A percentile compares a stretch with the other conserved stretches of the same genome.
Conservation (phyloP, 2,797 vertebrate species). For the Petrocephalus schoutedeni region DNA sequence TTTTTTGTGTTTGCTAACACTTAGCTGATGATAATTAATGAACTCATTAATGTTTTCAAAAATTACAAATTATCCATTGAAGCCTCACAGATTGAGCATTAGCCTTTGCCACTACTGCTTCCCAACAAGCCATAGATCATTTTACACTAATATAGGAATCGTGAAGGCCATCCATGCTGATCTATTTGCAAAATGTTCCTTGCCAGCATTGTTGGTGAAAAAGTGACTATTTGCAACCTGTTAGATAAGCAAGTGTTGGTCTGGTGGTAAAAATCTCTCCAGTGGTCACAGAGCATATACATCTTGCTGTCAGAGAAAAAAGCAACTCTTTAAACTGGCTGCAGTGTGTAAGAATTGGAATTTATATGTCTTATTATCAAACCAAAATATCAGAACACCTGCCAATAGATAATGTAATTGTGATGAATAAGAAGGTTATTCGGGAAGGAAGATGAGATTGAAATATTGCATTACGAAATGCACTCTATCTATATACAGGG, state of each 20-base stretch:
- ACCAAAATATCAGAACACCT: conserved; percentile 75
- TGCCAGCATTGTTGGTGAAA: conserved; percentile 63
- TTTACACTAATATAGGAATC: conserved; percentile 72
- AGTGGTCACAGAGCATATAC: conserved; percentile 60
- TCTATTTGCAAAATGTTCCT: conserved; percentile 68
- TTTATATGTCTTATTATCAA: conserved; percentile 78
- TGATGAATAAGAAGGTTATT: conserved; percentile 51
- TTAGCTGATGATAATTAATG: conserved; percentile 55
- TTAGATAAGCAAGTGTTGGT: conserved; percentile 65
- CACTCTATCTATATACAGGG: conserved; percentile 8
- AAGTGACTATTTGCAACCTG: conserved; percentile 66
- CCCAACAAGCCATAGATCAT: conserved; percentile 70
- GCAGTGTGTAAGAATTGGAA: conserved; percentile 75
- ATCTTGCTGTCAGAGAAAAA: conserved; percentile 76
- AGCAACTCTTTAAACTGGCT: conserved; percentile 78
- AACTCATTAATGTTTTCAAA: conserved; percentile 69
- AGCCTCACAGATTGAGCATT: conserved; percentile 67
- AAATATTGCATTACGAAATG: conserved; percentile 25
- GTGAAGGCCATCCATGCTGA: conserved; percentile 66
- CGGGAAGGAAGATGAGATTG: conserved; percentile 15
- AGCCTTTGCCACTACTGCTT: conserved; percentile 62
- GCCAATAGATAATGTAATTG: conserved; percentile 73
- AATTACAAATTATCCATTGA: conserved; percentile 68
- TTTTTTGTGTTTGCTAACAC: not conserved
- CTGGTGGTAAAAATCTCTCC: conserved; percentile 55